Base-by-base conservation (phyloP, 92 coral and sea anemone genomes). In the Porites divaricata region DNA sequence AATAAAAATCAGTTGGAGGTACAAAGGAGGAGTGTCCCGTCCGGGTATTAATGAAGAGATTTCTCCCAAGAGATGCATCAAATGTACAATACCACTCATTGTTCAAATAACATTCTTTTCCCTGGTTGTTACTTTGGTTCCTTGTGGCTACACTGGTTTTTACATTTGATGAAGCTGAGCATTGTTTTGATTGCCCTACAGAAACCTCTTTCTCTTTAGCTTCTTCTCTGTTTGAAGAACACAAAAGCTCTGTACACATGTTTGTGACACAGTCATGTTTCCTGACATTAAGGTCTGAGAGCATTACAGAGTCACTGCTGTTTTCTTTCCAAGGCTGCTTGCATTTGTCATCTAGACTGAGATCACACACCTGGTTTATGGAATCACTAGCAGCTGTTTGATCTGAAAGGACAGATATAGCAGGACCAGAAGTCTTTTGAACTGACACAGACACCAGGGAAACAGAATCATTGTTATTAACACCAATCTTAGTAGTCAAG, bases 1-100 rank as follows among this genome's bases (percentile, higher is more conserved):
- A 15, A 54, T n/a, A 49, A 5, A 58, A n/a, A 66, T 70, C 70
- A 22, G 41, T 72, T 4, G 98, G 99, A 17, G 68, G 68, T n/a
- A 88, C 90, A 88, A 79, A 89, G 17, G 76, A 89, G 13, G 98
- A 90, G 84, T 94, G 93, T 45, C 99, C 99, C 20, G 96, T 94
- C 67, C 93, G 83, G n/a, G 76, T 69, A 75, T 96, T 96, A 15
- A 95, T 74, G 68, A 81, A 96, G 20, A 96, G 74, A 26, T 82
- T 90, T 78, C 83, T 90, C 4, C 92, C 90, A 26, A 61, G 65
- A 1, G 67, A 56, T 21, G 87, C 75, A 77, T 95, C 95, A 75
- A 76, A 95, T 28, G 93, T 93, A 28, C 87, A 75, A 45, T 74
- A 57, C 99, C 99, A 97, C 51, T 95, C 91, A 2, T 62, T 65